Base-by-base conservation (phyloP, 30 jellyfish, hydroid and myxozoan species). In the Turritopsis rubra region DNA sequence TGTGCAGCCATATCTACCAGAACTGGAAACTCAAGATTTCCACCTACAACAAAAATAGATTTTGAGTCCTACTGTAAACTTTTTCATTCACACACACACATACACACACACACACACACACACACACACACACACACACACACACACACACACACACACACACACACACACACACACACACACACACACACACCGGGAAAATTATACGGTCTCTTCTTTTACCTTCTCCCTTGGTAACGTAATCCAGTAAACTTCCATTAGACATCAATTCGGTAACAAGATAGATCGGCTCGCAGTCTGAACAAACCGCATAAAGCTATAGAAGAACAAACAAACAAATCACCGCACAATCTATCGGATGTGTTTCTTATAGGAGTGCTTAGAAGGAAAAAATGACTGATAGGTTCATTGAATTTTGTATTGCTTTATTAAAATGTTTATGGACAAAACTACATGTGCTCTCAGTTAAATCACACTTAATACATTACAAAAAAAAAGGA, bases 221-320 rank as follows among this genome's bases (percentile, higher is more conserved):
- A 68, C 77, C 77, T 53, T 89, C 97, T 29, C 97, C 97, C 81
- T 83, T 90, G 19, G 91, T 84, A 21, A 95, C 85, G 68, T 81
- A 95, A 75, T 95, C 96, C 66, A 89, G 88, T 16, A 95, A 52
- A 72, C 95, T 85, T 0, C 99, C 99, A 84, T 88, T 89, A 73
- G 95, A 79, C 99, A 95, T 95, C 86, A 68, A 95, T 78, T 95
- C 99, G 16, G 97, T 89, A 30, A 95, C 99, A 68, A 95, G 86
- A 84, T 89, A 95, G 73, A 95, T 89, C 71, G 99, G 99, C 66
- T 89, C 97, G 53, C 88, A 74, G 52, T 95, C 97, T 0, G 96
- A 84, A 70, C 99, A 95, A 74, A 95, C 85, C 18, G 97, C 99
- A 81, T 85, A 95, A n/a, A 95, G 81, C 99, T 95, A 76, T 1